Percentiles rank a stretch among this genome's conserved stretches.
Conservation (phyloP, 1,140 invertebrate species). For the Agrilus planipennis region DNA sequence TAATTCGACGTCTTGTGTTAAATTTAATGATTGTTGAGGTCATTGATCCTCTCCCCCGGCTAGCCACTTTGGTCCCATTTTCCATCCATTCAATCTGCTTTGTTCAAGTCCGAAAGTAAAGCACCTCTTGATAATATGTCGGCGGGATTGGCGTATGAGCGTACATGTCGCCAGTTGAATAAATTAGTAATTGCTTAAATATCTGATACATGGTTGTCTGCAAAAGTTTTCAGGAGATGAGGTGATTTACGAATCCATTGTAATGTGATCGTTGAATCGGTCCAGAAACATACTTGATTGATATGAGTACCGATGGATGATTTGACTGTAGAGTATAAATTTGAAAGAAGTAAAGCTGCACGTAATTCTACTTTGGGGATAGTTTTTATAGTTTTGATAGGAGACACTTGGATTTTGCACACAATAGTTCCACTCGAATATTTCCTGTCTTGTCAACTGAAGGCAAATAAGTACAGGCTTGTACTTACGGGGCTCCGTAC, state of each 20-base stretch:
- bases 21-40: too few relatives aligned
- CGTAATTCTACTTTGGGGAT: neutral
- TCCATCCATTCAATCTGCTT: conserved; percentile 28
- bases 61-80: conserved; percentile 16
- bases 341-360: neutral
- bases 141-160: conserved; percentile 31
- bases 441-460: neutral
- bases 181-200: conserved; percentile 25
- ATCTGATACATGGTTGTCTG: conserved; percentile 26
- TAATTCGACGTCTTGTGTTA: neutral
- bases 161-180: conserved; percentile 28
- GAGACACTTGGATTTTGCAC: neutral
- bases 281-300: conserved; percentile 6
- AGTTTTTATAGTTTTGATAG: neutral
- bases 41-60: neutral
- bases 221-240: conserved; percentile 21
- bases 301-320: neutral
- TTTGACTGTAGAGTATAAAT: neutral
- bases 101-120: conserved; percentile 11
- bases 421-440: neutral
- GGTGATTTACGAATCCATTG: conserved; percentile 22
- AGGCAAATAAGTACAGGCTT: neutral
- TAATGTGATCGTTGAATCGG: conserved; percentile 12
- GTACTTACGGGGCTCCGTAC: too few relatives aligned
- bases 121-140: conserved; percentile 33